Evolutionary conservation across 2,888 invertebrate species (phyloP).

Genomic region (Tinea pellionella): DNA sequence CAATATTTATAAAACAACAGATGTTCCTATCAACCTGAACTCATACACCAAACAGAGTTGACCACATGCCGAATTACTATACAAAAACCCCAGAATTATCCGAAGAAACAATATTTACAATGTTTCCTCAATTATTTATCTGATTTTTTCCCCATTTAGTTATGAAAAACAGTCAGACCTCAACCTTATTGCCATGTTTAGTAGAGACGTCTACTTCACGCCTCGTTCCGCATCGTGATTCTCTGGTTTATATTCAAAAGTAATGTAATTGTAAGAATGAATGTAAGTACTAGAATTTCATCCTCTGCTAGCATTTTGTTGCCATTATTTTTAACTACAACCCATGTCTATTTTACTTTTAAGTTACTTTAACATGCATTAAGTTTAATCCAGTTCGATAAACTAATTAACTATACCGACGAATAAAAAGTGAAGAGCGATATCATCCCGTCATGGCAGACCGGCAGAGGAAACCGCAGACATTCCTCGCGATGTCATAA

Average conservation of each 20-base stretch:
- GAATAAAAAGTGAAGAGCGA: background rate
- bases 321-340: slow-evolving; percentile 5
- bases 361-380: too few relatives aligned
- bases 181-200: background rate
- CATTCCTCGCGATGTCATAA: slow-evolving; percentile 21
- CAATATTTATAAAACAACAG: too few relatives aligned
- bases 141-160: too few relatives aligned
- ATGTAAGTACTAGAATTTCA: background rate
- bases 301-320: background rate
- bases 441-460: background rate
- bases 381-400: too few relatives aligned
- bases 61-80: too few relatives aligned
- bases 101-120: too few relatives aligned
- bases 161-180: background rate
- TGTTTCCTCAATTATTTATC: too few relatives aligned
- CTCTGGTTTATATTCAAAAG: background rate
- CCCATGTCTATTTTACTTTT: background rate
- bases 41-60: too few relatives aligned
- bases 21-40: too few relatives aligned
- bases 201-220: background rate
- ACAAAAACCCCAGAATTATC: too few relatives aligned
- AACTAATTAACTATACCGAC: background rate
- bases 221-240: slow-evolving; percentile 5
- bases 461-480: slow-evolving; percentile 35
- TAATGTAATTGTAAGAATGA: background rate